phyloP scores from a whole-genome alignment of 92 coral and sea anemone genomes.

The Chrysogorgia sp. region DNA sequence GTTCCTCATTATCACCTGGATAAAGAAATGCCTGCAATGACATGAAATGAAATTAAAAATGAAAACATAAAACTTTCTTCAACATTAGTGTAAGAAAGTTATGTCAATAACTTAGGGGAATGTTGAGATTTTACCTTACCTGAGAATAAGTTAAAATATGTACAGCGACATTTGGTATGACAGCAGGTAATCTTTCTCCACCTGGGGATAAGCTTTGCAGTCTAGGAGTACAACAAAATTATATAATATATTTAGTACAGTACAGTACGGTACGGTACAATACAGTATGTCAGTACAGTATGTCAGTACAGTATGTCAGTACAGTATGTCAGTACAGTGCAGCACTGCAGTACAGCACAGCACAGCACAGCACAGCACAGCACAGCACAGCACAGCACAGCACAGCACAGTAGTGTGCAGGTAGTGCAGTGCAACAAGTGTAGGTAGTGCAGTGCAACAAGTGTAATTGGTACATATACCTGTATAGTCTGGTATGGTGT shows the following conservation, averaged over 20 bases:
- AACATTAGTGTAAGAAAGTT: too few species aligned
- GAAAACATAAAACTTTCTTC: not conserved
- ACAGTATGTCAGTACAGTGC: too few species aligned
- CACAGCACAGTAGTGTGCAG: too few species aligned
- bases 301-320: not conserved
- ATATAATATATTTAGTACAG: not conserved
- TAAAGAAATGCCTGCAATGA: constrained; percentile 68
- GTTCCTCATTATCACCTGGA: constrained; percentile 80
- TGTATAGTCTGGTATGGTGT: too few species aligned
- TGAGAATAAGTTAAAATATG: constrained; percentile 86
- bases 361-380: too few species aligned
- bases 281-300: not conserved
- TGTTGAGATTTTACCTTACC: constrained; percentile 45
- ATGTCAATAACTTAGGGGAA: not conserved
- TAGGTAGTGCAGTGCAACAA: too few species aligned
- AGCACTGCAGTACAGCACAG: too few species aligned
- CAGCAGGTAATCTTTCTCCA: constrained; percentile 80
- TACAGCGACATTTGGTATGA: constrained; percentile 82
- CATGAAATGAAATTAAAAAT: not conserved
- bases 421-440: too few species aligned
- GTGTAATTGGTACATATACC: too few species aligned
- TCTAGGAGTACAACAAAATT: constrained; percentile 43
- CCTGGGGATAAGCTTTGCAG: constrained; percentile 82
- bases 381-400: too few species aligned
- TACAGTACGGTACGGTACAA: too few species aligned